Evolutionary conservation across 2,113 vertebrate species (phyloP).

Genomic region (Equus quagga): DNA sequence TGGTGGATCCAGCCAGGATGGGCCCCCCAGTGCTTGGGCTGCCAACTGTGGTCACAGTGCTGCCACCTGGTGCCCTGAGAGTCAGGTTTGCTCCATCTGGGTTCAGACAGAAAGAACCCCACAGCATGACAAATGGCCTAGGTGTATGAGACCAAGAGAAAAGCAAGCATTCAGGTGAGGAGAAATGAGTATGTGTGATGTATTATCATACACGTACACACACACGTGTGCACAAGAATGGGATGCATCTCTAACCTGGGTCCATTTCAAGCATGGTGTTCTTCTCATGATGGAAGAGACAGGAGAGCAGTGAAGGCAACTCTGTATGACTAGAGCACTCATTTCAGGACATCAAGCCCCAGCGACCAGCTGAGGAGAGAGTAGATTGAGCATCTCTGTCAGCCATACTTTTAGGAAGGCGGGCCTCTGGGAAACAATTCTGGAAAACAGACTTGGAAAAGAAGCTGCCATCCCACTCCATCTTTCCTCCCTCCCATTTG

Average conservation of each 20-base stretch:
- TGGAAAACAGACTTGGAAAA: background rate
- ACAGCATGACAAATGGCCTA: background rate
- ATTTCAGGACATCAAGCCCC: background rate
- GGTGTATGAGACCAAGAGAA: background rate
- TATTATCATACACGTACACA: background rate
- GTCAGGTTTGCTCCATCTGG: background rate
- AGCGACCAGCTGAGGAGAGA: background rate
- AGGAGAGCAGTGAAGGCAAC: background rate
- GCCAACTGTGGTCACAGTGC: background rate
- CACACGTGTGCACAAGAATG: background rate
- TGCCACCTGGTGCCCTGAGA: background rate
- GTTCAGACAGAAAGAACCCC: background rate
- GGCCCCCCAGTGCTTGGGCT: no score
- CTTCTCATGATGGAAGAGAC: no score
- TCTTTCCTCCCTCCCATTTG: no score
- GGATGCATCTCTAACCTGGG: no score
- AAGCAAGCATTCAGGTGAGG: background rate
- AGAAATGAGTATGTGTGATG: background rate
- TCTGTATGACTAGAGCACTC: no score
- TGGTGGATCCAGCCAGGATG: background rate
- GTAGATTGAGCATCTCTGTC: background rate
- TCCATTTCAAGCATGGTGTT: background rate
- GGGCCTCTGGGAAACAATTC: background rate
- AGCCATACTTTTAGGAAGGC: background rate
- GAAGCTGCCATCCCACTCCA: background rate